Percentiles rank a stretch among this genome's conserved stretches.
Evolutionary conservation across 2,797 vertebrate genomes (phyloP).

Genomic region (Danionella dracula): DNA sequence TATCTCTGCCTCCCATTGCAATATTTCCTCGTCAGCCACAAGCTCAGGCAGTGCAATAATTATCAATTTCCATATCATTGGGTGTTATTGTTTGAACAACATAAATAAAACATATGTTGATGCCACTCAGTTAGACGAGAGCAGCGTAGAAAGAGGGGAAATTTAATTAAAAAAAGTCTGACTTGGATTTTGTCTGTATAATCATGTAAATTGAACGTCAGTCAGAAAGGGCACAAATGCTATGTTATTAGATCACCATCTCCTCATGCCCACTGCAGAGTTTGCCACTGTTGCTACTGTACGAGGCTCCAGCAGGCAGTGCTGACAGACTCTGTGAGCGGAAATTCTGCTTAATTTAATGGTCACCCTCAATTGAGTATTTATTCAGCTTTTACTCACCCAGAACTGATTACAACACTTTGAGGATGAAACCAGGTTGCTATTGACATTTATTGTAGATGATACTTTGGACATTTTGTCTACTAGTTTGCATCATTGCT

Average conservation of each 20-base stretch:
- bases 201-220: conserved; percentile 61
- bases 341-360: neutral
- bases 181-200: conserved; percentile 50
- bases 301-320: neutral
- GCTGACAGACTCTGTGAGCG: neutral
- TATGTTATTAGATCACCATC: conserved; percentile 47
- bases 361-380: no score
- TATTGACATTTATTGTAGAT: no score
- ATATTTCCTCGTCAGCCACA: conserved; percentile 59
- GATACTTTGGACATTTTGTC: no score
- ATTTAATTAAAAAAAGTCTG: conserved; percentile 56
- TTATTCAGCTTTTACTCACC: no score
- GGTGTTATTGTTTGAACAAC: conserved; percentile 57
- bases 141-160: conserved; percentile 39
- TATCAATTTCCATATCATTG: conserved; percentile 72
- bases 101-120: conserved; percentile 65
- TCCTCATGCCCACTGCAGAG: conserved; percentile 38
- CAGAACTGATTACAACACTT: no score
- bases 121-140: conserved; percentile 59
- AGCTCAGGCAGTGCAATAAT: conserved; percentile 66
- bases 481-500: no score
- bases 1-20: conserved; percentile 56
- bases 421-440: no score
- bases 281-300: neutral
- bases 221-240: conserved; percentile 47